Percentiles rank a stretch among this genome's conserved stretches.
phyloP scores from a whole-genome alignment of 2,113 vertebrate species.

The Mormyrus iriodes region DNA sequence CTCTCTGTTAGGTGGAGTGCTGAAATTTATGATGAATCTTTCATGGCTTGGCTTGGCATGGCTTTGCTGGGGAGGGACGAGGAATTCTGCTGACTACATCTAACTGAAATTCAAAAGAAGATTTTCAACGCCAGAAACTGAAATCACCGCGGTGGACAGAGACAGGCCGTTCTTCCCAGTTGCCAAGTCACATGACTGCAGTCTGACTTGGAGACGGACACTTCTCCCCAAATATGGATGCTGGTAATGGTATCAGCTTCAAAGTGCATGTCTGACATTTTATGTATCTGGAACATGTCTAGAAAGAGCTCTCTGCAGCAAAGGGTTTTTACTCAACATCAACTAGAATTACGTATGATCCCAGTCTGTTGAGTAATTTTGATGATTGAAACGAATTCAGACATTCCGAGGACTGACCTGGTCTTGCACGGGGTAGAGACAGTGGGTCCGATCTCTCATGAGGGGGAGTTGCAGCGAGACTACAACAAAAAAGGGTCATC shows the following conservation, averaged over 20 bases:
- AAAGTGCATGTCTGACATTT: not conserved
- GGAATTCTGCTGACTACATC: slow-evolving; percentile 30
- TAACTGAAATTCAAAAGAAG: slow-evolving; percentile 29
- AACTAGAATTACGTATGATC: not conserved
- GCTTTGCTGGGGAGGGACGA: slow-evolving; percentile 20
- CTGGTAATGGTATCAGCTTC: not conserved
- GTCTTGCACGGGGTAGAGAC: not conserved
- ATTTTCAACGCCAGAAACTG: slow-evolving; percentile 27
- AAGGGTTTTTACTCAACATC: not conserved
- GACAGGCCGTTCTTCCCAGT: not conserved
- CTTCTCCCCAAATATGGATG: not conserved
- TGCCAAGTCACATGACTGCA: not conserved
- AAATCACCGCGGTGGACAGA: slow-evolving; percentile 1
- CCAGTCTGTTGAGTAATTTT: not conserved
- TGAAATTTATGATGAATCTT: not conserved
- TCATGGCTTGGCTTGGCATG: not conserved
- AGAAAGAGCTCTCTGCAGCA: not conserved
- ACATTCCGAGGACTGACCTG: not conserved
- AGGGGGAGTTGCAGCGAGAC: not conserved
- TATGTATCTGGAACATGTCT: not conserved
- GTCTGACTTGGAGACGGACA: not conserved
- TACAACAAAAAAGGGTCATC: not conserved
- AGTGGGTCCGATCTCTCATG: not conserved
- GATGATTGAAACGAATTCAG: not conserved
- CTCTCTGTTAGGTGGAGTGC: not conserved